Conservation (phyloP, 2,888 invertebrate species). For the Tinea semifulvella region DNA sequence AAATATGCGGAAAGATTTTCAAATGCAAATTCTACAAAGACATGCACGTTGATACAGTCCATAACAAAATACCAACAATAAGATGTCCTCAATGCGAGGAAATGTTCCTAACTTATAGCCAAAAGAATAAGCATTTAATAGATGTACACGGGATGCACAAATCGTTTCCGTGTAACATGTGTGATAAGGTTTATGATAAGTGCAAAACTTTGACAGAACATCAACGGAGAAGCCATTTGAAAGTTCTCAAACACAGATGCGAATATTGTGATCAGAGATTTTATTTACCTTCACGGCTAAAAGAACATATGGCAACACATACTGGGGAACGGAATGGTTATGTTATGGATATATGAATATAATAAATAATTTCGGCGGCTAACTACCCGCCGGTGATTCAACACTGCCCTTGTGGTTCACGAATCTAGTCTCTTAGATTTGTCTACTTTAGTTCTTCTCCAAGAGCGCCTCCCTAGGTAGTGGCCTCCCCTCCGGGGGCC, state of each 20-base stretch:
- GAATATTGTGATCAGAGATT: constrained; percentile 62
- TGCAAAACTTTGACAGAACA: constrained; percentile 49
- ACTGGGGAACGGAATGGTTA: constrained; percentile 46
- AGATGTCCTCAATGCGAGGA: constrained; percentile 50
- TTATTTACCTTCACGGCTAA: constrained; percentile 47
- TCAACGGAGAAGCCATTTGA: constrained; percentile 37
- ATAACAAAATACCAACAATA: constrained; percentile 48
- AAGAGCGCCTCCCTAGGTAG: no score
- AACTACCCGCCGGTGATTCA: no score
- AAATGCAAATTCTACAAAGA: constrained; percentile 47
- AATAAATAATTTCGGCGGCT: no score
- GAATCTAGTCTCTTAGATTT: no score
- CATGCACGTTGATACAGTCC: constrained; percentile 41
- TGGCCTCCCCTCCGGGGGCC: no score
- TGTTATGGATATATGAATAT: constrained; percentile 1
- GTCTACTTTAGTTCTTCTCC: no score
- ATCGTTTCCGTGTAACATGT: constrained; percentile 43
- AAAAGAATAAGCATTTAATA: constrained; percentile 46
- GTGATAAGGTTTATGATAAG: constrained; percentile 45
- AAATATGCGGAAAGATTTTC: constrained; percentile 52
- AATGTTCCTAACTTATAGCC: constrained; percentile 41
- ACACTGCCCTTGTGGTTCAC: no score
- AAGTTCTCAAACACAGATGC: constrained; percentile 57
- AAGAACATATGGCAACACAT: constrained; percentile 53
- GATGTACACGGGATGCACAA: constrained; percentile 44